These are phyloP conservation scores for Deilephila porcellus DNA, from an alignment of 2,888 invertebrate species.

Conservation along the genomic window DNA sequence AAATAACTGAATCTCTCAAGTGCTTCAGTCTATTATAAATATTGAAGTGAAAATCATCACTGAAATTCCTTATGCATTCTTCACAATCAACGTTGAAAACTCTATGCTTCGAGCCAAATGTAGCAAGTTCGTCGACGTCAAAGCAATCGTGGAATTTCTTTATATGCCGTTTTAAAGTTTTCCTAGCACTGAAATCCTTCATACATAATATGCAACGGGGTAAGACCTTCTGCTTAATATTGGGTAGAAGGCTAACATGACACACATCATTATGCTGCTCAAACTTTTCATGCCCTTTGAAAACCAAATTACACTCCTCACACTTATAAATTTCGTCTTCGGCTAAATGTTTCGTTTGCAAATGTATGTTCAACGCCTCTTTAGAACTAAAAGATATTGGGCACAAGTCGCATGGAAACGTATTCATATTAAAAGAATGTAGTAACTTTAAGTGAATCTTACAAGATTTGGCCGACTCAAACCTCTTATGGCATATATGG, in stretches of 20 bases:
- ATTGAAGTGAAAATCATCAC: slow-evolving; percentile 53
- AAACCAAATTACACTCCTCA: slow-evolving; percentile 68
- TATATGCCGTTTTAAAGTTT: slow-evolving; percentile 71
- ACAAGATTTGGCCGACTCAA: slow-evolving; percentile 75
- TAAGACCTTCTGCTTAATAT: slow-evolving; percentile 51
- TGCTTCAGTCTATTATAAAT: slow-evolving; percentile 58
- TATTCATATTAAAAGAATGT: slow-evolving; percentile 73
- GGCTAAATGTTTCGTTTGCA: slow-evolving; percentile 65
- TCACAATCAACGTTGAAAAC: slow-evolving; percentile 62
- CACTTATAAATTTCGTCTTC: slow-evolving; percentile 74
- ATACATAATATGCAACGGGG: slow-evolving; percentile 70
- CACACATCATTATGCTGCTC: slow-evolving; percentile 61
- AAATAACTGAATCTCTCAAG: slow-evolving; percentile 55
- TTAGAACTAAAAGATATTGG: slow-evolving; percentile 67
- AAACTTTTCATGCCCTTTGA: slow-evolving; percentile 68
- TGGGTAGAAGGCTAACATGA: slow-evolving; percentile 50
- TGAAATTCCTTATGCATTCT: slow-evolving; percentile 65
- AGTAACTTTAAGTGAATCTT: slow-evolving; percentile 71
- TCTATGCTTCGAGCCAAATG: slow-evolving; percentile 54
- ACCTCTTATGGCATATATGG: slow-evolving; percentile 70
- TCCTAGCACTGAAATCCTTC: slow-evolving; percentile 74
- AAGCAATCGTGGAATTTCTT: slow-evolving; percentile 72
- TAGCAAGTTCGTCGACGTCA: slow-evolving; percentile 64
- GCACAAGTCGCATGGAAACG: slow-evolving; percentile 68
- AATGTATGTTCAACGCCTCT: slow-evolving; percentile 62